phyloP scores from a whole-genome alignment of 2,888 invertebrate genomes.

The Caenorhabditis sp. region DNA sequence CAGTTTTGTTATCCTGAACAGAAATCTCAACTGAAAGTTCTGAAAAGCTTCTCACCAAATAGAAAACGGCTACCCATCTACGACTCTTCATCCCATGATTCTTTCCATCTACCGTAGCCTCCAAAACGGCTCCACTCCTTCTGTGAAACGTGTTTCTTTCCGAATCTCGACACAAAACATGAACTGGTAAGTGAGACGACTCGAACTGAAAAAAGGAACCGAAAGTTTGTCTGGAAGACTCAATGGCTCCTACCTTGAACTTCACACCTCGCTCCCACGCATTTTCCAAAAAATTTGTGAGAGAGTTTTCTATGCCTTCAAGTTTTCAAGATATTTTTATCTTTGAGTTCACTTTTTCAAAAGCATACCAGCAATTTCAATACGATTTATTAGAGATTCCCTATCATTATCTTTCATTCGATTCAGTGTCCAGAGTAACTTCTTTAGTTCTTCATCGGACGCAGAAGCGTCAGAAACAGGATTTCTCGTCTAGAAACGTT shows the following conservation, averaged over 20 bases:
- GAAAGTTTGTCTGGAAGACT: background rate
- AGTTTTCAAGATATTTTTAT: background rate
- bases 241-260: constrained; percentile 6
- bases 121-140: constrained; percentile 15
- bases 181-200: background rate
- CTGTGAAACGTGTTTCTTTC: constrained; percentile 2
- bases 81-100: background rate
- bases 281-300: constrained; percentile 2
- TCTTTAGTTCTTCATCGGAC: background rate
- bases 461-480: background rate
- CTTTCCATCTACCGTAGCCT: background rate
- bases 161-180: constrained; percentile 3
- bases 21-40: background rate
- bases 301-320: constrained; percentile 9
- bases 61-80: constrained; percentile 15
- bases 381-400: background rate
- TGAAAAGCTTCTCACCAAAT: background rate
- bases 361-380: constrained; percentile 14
- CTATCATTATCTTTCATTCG: constrained; percentile 7
- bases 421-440: constrained; percentile 7
- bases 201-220: constrained; percentile 4
- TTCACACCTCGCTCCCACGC: constrained; percentile 25
- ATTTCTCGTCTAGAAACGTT: background rate
- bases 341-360: background rate
- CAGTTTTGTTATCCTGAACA: constrained; percentile 11